Conservation (phyloP, 1,140 invertebrate species). For the Artemia franciscana region DNA sequence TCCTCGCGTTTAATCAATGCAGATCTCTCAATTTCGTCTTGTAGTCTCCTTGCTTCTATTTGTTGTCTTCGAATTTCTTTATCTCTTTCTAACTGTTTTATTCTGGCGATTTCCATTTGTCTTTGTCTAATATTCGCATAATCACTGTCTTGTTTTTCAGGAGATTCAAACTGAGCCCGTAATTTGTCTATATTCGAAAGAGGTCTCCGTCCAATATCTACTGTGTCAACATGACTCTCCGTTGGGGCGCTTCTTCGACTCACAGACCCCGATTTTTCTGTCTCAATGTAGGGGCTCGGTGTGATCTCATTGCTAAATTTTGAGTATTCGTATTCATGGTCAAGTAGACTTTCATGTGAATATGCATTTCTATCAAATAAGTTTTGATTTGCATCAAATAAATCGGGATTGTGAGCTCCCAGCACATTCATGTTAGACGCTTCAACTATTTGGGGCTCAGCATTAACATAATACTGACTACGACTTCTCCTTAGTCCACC, state of each 20-base stretch:
- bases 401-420: no score
- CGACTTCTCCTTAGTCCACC: slow-evolving; percentile 2
- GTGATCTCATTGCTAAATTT: neutral
- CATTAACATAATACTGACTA: slow-evolving; percentile 7
- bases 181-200: neutral
- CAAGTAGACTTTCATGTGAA: neutral
- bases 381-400: neutral
- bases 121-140: neutral
- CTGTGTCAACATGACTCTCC: neutral
- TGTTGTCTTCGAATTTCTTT: neutral
- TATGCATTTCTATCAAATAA: neutral
- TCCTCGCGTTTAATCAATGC: neutral
- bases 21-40: neutral
- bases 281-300: neutral
- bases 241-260: neutral
- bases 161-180: neutral
- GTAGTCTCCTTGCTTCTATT: neutral
- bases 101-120: neutral
- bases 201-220: neutral
- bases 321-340: neutral
- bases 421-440: neutral
- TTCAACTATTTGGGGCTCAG: neutral
- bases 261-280: neutral
- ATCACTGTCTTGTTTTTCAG: neutral
- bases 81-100: neutral